A percentile compares a stretch with the other conserved stretches of the same genome.
These are phyloP conservation scores for Hipparchia sbordonii DNA, from an alignment of 2,888 invertebrate genomes.

Conservation along the genomic window DNA sequence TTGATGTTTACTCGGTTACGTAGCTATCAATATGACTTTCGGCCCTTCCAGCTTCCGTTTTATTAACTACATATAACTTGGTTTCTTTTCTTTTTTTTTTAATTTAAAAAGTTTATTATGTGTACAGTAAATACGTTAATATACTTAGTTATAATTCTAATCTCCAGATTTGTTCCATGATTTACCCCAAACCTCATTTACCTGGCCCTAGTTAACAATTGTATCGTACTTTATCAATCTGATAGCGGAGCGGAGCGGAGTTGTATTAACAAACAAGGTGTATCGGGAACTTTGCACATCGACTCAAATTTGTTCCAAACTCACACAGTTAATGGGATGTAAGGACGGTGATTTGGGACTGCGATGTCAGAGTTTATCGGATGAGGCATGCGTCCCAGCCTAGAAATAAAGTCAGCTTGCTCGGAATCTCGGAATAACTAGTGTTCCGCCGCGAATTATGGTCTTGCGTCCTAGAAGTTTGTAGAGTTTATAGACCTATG, in stretches of 20 bases:
- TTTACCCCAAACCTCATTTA: slow-evolving; percentile 20
- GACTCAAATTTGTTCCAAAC: slow-evolving; percentile 65
- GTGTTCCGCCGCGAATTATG: too few species aligned
- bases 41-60: too few species aligned
- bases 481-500: too few species aligned
- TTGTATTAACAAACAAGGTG: slow-evolving; percentile 42
- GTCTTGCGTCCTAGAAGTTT: too few species aligned
- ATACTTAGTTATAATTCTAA: not conserved
- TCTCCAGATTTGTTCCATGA: slow-evolving; percentile 15
- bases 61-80: too few species aligned
- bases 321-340: slow-evolving; percentile 67
- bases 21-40: too few species aligned
- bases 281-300: slow-evolving; percentile 60
- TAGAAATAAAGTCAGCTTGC: not conserved
- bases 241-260: slow-evolving; percentile 23
- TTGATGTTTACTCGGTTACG: not conserved
- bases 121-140: too few species aligned
- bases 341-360: slow-evolving; percentile 58
- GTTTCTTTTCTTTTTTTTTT: too few species aligned
- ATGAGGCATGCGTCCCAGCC: slow-evolving; percentile 39
- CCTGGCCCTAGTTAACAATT: slow-evolving; percentile 23
- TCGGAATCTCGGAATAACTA: too few species aligned
- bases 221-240: slow-evolving; percentile 35
- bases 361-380: slow-evolving; percentile 40
- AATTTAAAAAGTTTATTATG: too few species aligned